phyloP scores from a whole-genome alignment of 2,797 vertebrate genomes.

The Acipenser ruthenus region DNA sequence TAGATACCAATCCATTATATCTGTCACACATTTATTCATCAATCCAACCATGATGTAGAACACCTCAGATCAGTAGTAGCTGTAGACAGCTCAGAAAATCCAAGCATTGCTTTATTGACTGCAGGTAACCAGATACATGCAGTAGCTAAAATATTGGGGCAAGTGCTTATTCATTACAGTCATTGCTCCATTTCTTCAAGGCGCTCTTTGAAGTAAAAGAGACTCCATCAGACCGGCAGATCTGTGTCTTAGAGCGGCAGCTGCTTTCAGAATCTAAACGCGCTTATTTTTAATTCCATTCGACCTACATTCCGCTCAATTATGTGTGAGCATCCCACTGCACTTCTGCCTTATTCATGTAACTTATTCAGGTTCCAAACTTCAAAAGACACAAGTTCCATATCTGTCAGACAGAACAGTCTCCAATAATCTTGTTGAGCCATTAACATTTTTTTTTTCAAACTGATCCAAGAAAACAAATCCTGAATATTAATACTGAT shows the following conservation, averaged over 20 bases:
- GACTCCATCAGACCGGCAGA: neutral
- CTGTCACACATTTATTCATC: no score
- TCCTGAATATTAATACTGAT: constrained; percentile 7
- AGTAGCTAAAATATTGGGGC: constrained; percentile 17
- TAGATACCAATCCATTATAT: no score
- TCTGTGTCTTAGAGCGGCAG: constrained; percentile 30
- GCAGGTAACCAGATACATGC: constrained; percentile 6
- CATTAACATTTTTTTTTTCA: constrained; percentile 34
- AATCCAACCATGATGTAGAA: no score
- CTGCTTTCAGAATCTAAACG: constrained; percentile 35
- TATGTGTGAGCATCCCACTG: neutral
- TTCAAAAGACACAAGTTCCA: constrained; percentile 2
- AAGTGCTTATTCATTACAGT: constrained; percentile 32
- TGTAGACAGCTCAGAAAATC: no score
- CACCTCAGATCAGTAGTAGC: no score
- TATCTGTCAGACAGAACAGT: constrained; percentile 10
- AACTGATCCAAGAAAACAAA: constrained; percentile 28
- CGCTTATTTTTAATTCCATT: constrained; percentile 20
- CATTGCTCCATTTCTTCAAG: neutral
- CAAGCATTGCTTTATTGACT: no score
- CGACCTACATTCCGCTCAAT: constrained; percentile 15
- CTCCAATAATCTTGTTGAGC: constrained; percentile 32
- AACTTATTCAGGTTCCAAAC: constrained; percentile 11
- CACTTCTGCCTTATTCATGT: constrained; percentile 14
- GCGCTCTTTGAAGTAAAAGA: neutral